Percentiles rank a stretch among this genome's conserved stretches.
Conservation (phyloP, 2,113 vertebrate genomes). For the Muntiacus muntjak region DNA sequence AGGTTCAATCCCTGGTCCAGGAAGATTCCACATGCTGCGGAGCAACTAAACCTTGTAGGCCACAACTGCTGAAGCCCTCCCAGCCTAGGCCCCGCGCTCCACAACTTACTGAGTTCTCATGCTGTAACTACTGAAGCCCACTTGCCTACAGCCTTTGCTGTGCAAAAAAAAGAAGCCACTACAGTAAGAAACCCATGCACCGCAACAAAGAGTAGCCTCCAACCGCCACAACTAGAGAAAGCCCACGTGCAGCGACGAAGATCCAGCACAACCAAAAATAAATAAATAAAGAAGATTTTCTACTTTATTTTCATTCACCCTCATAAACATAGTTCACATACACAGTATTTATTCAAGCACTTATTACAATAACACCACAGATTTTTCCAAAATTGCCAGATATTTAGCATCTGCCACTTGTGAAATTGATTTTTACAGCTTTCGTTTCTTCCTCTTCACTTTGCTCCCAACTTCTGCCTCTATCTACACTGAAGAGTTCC, state of each 20-base stretch:
- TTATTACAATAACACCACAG: neutral
- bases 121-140: neutral
- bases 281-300: neutral
- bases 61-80: neutral
- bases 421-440: neutral
- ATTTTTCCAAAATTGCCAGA: neutral
- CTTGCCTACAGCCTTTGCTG: neutral
- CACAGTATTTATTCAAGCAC: neutral
- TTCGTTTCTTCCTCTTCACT: neutral
- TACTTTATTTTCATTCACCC: neutral
- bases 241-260: neutral
- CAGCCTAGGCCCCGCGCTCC: fast-evolving
- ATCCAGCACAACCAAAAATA: neutral
- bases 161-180: neutral
- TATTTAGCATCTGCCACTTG: neutral
- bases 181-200: neutral
- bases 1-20: neutral
- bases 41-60: neutral
- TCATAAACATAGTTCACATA: neutral
- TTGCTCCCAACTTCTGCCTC: neutral
- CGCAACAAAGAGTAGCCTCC: neutral
- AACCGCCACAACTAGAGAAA: neutral
- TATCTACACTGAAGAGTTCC: neutral
- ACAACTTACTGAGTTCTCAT: neutral
- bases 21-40: neutral